Percentiles rank a stretch among this genome's conserved stretches.
phyloP scores from a whole-genome alignment of 2,113 vertebrate species.

The Tachysurus fulvidraco region DNA sequence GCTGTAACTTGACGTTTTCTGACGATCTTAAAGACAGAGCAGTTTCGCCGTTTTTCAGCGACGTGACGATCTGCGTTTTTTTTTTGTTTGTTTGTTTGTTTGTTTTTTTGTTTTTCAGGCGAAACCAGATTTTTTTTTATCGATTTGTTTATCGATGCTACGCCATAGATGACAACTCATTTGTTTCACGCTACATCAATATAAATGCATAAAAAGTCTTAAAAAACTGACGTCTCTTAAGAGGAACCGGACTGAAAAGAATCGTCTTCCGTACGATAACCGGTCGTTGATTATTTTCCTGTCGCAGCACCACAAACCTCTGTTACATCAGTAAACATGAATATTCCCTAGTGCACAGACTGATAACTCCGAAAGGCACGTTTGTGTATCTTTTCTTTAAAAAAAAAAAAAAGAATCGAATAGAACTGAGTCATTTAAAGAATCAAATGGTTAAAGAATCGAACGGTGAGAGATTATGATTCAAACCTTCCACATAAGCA shows the following conservation, averaged over 20 bases:
- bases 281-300: not conserved
- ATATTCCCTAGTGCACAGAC: not conserved
- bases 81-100: not conserved
- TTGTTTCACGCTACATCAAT: not conserved
- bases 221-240: not conserved
- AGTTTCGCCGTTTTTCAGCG: not conserved
- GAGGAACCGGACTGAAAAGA: not conserved
- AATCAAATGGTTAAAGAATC: not conserved
- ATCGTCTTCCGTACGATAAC: not conserved
- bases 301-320: not conserved
- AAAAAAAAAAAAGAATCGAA: not conserved
- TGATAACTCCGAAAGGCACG: too few species aligned
- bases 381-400: not conserved
- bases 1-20: not conserved
- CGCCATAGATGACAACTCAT: too few species aligned
- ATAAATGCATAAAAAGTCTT: not conserved
- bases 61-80: not conserved
- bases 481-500: constrained; percentile 66
- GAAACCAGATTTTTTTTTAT: not conserved
- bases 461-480: constrained; percentile 38
- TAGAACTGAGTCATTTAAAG: not conserved
- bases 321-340: not conserved
- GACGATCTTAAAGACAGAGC: not conserved
- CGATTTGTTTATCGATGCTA: not conserved
- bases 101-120: not conserved